Conservation (phyloP, 2,797 vertebrate genomes). For the Triplophysa yarkandensis region DNA sequence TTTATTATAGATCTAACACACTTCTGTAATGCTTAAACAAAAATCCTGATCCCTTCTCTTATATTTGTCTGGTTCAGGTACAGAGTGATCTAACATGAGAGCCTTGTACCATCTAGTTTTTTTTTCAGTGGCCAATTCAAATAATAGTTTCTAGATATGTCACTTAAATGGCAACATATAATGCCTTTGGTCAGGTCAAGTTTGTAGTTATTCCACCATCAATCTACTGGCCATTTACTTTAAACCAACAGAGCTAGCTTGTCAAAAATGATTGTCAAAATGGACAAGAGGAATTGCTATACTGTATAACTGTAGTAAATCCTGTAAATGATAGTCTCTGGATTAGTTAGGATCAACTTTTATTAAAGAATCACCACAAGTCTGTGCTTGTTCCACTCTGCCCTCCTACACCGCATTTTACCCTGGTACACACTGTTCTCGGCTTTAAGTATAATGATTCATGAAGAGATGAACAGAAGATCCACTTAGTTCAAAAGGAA, state of each 20-base stretch:
- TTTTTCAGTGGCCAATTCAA: background rate
- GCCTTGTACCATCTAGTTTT: background rate
- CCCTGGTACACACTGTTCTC: slow-evolving; percentile 37
- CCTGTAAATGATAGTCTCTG: slow-evolving; percentile 18
- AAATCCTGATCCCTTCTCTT: background rate
- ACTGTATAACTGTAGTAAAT: background rate
- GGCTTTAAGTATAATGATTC: slow-evolving; percentile 10
- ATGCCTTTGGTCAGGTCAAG: background rate
- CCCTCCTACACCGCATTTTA: slow-evolving; percentile 24
- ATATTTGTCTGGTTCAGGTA: background rate
- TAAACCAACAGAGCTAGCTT: background rate
- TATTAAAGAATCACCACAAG: slow-evolving; percentile 30
- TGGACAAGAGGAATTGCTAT: background rate
- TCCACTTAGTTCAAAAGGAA: slow-evolving; percentile 5
- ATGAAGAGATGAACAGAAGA: slow-evolving; percentile 14
- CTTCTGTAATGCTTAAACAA: background rate
- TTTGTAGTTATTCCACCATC: background rate
- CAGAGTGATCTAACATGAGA: background rate
- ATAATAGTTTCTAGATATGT: background rate
- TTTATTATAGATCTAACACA: background rate
- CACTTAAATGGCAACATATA: background rate
- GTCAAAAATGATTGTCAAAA: background rate
- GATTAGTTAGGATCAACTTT: slow-evolving; percentile 34
- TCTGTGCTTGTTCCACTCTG: slow-evolving; percentile 44
- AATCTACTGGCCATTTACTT: background rate